Evolutionary conservation across 2,888 invertebrate species (phyloP).

Genomic region (Lycocerus yunnanus): DNA sequence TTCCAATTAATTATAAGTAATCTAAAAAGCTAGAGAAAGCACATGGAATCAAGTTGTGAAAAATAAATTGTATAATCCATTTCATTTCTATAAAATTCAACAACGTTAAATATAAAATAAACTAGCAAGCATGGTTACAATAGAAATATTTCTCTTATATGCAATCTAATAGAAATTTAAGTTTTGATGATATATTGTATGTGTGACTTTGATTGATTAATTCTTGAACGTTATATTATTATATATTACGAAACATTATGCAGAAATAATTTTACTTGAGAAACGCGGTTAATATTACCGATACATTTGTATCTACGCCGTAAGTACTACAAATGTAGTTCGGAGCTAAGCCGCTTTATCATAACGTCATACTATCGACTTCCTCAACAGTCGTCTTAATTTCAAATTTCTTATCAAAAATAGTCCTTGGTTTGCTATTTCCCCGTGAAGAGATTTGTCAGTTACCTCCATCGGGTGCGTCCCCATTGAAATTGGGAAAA

Average conservation of each 20-base stretch:
- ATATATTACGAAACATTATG: background rate
- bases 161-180: background rate
- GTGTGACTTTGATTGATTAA: background rate
- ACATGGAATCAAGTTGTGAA: background rate
- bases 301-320: background rate
- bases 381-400: too few relatives aligned
- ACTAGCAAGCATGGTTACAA: background rate
- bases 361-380: too few relatives aligned
- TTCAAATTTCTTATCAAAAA: too few relatives aligned
- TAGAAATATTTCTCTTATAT: background rate
- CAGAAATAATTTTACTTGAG: background rate
- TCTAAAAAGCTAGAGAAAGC: background rate
- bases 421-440: too few relatives aligned
- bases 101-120: background rate
- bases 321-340: too few relatives aligned
- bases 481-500: too few relatives aligned
- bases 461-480: too few relatives aligned
- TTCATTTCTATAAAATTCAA: background rate
- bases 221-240: background rate
- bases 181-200: background rate
- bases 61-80: background rate
- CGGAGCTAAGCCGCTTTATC: too few relatives aligned
- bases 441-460: too few relatives aligned
- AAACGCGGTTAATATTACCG: background rate
- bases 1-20: background rate